Evolutionary conservation across 2,888 invertebrate genomes (phyloP), one percentile per base, ranked within the genome.

Genomic region (Dromius quadrimaculatus): DNA sequence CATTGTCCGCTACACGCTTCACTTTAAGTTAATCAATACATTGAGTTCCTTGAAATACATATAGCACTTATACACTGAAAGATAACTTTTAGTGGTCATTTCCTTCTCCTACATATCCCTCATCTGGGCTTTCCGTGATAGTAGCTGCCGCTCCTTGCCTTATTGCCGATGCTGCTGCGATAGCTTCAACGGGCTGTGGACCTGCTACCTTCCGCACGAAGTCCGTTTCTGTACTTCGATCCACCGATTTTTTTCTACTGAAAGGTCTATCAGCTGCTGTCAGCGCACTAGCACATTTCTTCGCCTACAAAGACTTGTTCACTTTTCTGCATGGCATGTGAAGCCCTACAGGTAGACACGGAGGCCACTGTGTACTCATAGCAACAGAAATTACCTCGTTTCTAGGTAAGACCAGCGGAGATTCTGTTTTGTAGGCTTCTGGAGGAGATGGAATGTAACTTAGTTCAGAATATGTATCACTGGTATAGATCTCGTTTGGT

Each of bases 31-130:
- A 70, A 62, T 62, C 70, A 70, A 70, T 70, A 70, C 70, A 61
- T 62, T 70, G 70, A n/a, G 47, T 70, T 70, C 19, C 50, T 70
- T 62, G 61, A 15, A 62, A 38, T 62, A 50, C 50, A 59, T 68
- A 43, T 22, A 57, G 61, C 45, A 70, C 17, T 70, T 70, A 65
- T 54, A 54, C 54, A 54, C 9, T 9, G 20, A 62, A 20, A 22
- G 62, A 41, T 38, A 62, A 62, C 62, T 38, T 15, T 20, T 61
- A 62, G 41, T 23, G 61, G n/a, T 62, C 62, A 36, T 47, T 62
- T 3, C 45, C 28, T 57, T 93, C 94, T 36, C 93, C 94, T 65
- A 92, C 94, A 81, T 94, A 94, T 13, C 93, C 94, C 82, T 94
- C 94, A 80, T 94, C 94, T 32, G 93, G 93, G 82, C 93, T 93